Conservation (phyloP, 2,888 invertebrate species). For the Caradrina clavipalpis region DNA sequence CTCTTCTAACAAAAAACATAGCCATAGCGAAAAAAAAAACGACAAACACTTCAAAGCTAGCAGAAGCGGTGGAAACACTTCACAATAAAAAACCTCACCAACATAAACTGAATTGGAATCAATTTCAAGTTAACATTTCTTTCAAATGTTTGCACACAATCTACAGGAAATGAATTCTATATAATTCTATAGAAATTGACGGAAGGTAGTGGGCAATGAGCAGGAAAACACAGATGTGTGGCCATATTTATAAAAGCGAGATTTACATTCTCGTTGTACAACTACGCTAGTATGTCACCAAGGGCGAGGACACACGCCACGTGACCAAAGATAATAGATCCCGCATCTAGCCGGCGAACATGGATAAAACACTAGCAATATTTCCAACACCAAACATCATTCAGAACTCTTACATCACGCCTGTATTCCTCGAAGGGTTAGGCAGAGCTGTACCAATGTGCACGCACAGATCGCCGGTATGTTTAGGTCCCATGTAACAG, state of each 20-base stretch:
- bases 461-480: too few relatives aligned
- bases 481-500: too few relatives aligned
- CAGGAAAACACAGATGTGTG: constrained; percentile 54
- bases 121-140: constrained; percentile 3
- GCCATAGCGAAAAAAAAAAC: neutral
- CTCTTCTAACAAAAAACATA: neutral
- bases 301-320: constrained; percentile 74
- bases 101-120: too few relatives aligned
- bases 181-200: constrained; percentile 35
- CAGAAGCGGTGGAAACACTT: too few relatives aligned
- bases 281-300: constrained; percentile 71
- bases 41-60: too few relatives aligned
- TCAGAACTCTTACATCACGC: too few relatives aligned
- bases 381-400: constrained; percentile 19
- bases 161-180: constrained; percentile 30
- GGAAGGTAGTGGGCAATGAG: constrained; percentile 56
- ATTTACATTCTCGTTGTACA: constrained; percentile 75
- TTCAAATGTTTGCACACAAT: constrained; percentile 20
- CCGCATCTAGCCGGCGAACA: constrained; percentile 46
- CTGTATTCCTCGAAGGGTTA: too few relatives aligned
- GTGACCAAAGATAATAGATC: constrained; percentile 60
- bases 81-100: too few relatives aligned
- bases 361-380: constrained; percentile 21
- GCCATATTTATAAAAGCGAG: constrained; percentile 64
- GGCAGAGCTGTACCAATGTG: too few relatives aligned